These are phyloP conservation scores for Neuroterus valhalla DNA, from an alignment of 1,140 invertebrate genomes.

Conservation along the genomic window DNA sequence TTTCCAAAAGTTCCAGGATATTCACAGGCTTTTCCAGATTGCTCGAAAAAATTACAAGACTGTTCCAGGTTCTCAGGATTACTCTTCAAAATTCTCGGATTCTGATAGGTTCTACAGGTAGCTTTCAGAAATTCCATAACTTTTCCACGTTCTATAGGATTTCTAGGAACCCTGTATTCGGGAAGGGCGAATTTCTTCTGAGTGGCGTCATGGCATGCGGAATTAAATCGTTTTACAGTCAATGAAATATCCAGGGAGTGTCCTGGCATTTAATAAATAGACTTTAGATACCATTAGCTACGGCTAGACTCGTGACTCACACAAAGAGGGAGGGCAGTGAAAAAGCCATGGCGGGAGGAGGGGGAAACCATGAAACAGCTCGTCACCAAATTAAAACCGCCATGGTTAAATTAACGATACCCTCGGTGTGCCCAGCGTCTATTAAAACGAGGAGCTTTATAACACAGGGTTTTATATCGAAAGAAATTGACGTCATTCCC, in stretches of 20 bases:
- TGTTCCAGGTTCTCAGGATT: too few species aligned
- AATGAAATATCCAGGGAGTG: constrained; percentile 39
- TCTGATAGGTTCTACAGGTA: too few species aligned
- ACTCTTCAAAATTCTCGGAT: too few species aligned
- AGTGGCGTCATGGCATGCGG: not conserved
- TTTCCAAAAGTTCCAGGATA: too few species aligned
- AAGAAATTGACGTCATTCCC: not conserved
- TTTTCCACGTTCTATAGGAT: too few species aligned
- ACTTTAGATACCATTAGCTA: constrained; percentile 53
- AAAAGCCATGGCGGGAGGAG: not conserved
- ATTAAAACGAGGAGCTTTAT: constrained; percentile 49
- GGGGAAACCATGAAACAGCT: not conserved
- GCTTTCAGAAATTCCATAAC: too few species aligned
- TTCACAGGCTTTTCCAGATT: too few species aligned
- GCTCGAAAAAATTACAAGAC: too few species aligned
- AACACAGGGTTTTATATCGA: constrained; percentile 39
- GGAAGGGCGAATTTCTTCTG: not conserved
- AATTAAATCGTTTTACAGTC: constrained; percentile 48
- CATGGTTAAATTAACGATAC: constrained; percentile 57
- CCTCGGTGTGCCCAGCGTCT: constrained; percentile 42
- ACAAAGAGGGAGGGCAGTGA: constrained; percentile 3
- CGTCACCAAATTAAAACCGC: constrained; percentile 55
- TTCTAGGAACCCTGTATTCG: too few species aligned
- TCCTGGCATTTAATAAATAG: constrained; percentile 46
- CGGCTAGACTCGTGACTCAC: constrained; percentile 47